These are phyloP conservation scores for Luidia sarsii DNA, from an alignment of 53 echinoderm and acorn worm genomes.

Conservation along the genomic window DNA sequence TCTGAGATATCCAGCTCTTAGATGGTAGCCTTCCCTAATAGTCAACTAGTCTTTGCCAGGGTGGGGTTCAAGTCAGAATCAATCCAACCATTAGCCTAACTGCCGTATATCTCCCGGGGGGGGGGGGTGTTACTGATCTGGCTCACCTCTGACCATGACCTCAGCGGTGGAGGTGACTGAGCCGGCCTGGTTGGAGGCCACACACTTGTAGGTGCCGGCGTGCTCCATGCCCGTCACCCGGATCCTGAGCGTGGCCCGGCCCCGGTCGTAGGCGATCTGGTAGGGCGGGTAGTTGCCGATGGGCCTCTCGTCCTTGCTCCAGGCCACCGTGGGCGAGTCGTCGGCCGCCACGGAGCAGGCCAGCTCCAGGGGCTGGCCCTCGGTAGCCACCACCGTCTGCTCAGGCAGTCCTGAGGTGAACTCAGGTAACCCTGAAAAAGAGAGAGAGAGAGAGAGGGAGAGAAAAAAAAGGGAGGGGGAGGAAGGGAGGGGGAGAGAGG, in stretches of 20 bases:
- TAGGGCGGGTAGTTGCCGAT: slow-evolving; percentile 71
- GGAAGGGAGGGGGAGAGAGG: too few species aligned
- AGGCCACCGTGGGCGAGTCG: slow-evolving; percentile 62
- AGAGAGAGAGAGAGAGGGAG: too few species aligned
- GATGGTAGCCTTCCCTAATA: too few species aligned
- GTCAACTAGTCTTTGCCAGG: too few species aligned
- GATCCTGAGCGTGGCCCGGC: slow-evolving; percentile 68
- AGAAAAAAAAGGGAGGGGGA: too few species aligned
- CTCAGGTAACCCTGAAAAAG: too few species aligned
- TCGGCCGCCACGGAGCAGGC: slow-evolving; percentile 64
- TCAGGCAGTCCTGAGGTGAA: slow-evolving; percentile 32
- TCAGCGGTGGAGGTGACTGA: slow-evolving; percentile 71
- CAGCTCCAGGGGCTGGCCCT: slow-evolving; percentile 61
- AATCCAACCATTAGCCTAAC: slow-evolving; percentile 37
- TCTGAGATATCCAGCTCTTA: too few species aligned
- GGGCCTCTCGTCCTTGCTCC: slow-evolving; percentile 83
- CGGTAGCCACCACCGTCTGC: slow-evolving; percentile 31
- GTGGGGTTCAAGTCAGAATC: too few species aligned
- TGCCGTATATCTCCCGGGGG: slow-evolving; percentile 15
- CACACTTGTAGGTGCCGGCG: slow-evolving; percentile 81
- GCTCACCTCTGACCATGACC: slow-evolving; percentile 75
- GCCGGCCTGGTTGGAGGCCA: slow-evolving; percentile 66
- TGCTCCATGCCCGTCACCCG: slow-evolving; percentile 67
- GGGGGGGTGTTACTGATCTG: too few species aligned
- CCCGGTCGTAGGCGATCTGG: slow-evolving; percentile 71